Evolutionary conservation across 2,888 invertebrate species (phyloP), one percentile per base, ranked within the genome.

Genomic region (Trachelus iudaicus): DNA sequence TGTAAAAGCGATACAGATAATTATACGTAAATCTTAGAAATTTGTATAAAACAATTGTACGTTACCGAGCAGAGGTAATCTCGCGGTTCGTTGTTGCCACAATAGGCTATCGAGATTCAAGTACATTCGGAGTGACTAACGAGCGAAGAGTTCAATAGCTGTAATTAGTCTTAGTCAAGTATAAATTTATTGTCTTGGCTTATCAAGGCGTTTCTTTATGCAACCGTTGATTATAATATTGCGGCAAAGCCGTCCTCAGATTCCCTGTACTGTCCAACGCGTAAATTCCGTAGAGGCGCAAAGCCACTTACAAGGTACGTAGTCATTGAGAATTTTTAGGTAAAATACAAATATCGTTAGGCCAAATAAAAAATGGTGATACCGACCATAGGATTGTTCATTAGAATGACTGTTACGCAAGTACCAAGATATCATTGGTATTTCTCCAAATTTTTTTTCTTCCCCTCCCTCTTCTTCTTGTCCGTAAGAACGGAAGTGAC

Each of bases 101-200:
- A 56, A 56, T 56, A 56, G 40, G 40, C 40, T 56, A 56, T 56
- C 40, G 40, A 56, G 1, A 56, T 56, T 6, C 23, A 56, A 15
- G 40, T 56, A 56, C 23, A 56, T 9, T 56, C 9, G 2, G 40
- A 23, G 40, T 23, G 40, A 56, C 40, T 56, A 56, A 56, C 56
- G 0, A 23, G 56, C 23, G 56, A 23, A 6, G 56, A 56, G 56
- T 56, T 56, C 56, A 56, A 56, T 56, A 56, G 81, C 79, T 79
- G 88, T 85, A 89, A 89, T 89, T 89, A 89, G 89, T 89, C 87
- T 88, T 83, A 86, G 87, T 88, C 87, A 84, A 81, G 80, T 77
- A 81, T 68, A 75, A 69, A 82, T 83, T 84, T 87, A 85, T 85
- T 85, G 85, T 83, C 81, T 83, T 82, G 73, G 73, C 76, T 68